phyloP scores from a whole-genome alignment of 2,113 vertebrate genomes.

The Trematocara variabile region DNA sequence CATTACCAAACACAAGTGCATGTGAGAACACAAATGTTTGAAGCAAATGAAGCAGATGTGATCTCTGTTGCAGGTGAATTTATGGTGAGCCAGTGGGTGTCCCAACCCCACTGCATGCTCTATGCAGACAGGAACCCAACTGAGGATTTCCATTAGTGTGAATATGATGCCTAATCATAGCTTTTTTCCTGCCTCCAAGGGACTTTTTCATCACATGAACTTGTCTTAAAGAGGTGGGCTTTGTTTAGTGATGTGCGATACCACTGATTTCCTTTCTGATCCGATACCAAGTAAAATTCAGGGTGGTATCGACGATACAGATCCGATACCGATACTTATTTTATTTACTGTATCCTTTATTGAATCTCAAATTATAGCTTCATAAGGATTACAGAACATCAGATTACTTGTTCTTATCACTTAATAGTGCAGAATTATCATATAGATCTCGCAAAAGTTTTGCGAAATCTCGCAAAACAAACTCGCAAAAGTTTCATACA shows the following conservation, averaged over 20 bases:
- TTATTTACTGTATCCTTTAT: too few relatives aligned
- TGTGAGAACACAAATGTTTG: neutral
- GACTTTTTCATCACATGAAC: neutral
- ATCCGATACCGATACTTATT: too few relatives aligned
- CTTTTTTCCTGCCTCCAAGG: neutral
- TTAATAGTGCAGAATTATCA: too few relatives aligned
- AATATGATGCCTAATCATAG: neutral
- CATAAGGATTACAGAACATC: too few relatives aligned
- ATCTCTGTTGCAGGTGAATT: fast-evolving
- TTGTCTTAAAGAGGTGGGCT: neutral
- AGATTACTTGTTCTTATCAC: too few relatives aligned
- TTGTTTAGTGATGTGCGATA: neutral
- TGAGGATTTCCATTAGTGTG: neutral
- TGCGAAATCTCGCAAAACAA: too few relatives aligned
- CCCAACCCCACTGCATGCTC: neutral
- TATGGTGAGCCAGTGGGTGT: neutral
- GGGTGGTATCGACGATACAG: too few relatives aligned
- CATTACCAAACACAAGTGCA: neutral
- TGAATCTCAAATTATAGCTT: too few relatives aligned
- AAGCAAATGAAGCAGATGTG: neutral
- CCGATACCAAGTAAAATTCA: too few relatives aligned
- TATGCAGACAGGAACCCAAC: neutral
- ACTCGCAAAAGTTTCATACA: too few relatives aligned
- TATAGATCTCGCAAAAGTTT: too few relatives aligned
- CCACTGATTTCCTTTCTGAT: too few relatives aligned